Percentiles rank a stretch among this genome's conserved stretches.
These are phyloP conservation scores for Naja naja DNA, from an alignment of 2,113 vertebrate species.

Conservation along the genomic window DNA sequence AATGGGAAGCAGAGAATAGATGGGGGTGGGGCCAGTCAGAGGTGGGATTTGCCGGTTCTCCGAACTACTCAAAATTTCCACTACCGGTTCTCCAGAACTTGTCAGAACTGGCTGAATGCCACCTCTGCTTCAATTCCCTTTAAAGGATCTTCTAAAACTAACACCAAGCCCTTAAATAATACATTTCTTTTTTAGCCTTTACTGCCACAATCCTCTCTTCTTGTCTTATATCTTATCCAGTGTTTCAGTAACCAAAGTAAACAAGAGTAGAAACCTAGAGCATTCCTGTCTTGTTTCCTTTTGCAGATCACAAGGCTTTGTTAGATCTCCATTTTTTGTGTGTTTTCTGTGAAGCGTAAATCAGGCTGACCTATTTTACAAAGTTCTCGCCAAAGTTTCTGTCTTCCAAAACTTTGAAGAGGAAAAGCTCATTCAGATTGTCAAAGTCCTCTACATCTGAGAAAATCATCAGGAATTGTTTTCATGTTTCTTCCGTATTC, in stretches of 20 bases:
- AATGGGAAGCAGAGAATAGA: no score
- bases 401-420: neutral
- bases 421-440: neutral
- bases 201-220: neutral
- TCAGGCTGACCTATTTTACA: neutral
- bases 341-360: neutral
- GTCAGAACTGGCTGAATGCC: no score
- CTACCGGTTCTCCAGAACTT: no score
- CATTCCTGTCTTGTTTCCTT: neutral
- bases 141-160: neutral
- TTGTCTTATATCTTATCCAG: neutral
- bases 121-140: neutral
- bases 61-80: no score
- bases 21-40: no score
- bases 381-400: neutral
- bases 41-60: no score
- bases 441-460: neutral
- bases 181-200: neutral
- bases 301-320: neutral
- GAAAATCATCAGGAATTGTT: neutral
- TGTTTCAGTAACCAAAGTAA: neutral
- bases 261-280: neutral
- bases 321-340: neutral
- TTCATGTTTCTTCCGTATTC: neutral
- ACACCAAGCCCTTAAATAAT: neutral